Evolutionary conservation across 2,113 vertebrate species (phyloP).

Genomic region (Apistogramma diplotaenia): DNA sequence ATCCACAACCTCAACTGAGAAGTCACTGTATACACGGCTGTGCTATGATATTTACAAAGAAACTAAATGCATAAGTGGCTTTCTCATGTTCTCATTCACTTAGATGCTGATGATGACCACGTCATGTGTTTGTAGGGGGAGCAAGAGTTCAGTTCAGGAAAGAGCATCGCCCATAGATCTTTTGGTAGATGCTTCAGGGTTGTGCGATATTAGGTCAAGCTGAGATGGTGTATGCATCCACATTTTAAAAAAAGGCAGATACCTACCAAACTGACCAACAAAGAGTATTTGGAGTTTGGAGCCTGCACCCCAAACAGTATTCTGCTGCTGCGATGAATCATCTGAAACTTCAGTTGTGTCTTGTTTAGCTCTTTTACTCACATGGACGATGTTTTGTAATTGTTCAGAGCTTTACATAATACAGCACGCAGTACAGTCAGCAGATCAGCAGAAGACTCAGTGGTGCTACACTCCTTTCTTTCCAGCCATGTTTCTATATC

Average conservation of each 20-base stretch:
- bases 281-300: neutral
- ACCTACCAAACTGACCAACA: neutral
- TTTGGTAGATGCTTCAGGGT: neutral
- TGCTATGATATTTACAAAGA: neutral
- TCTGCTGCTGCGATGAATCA: neutral
- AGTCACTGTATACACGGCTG: neutral
- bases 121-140: neutral
- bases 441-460: conserved; percentile 17
- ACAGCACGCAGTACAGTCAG: conserved; percentile 17
- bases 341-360: neutral
- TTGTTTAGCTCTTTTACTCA: neutral
- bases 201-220: neutral
- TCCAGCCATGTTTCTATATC: conserved; percentile 37
- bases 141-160: no score
- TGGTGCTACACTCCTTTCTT: conserved; percentile 7
- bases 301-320: neutral
- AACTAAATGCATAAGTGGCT: neutral
- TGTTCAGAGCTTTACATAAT: conserved; percentile 2
- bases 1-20: no score
- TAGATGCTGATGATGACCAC: neutral
- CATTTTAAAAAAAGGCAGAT: neutral
- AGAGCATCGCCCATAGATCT: neutral
- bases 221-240: neutral
- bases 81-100: neutral
- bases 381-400: neutral